These are phyloP conservation scores for Tetraneura akinire DNA, from an alignment of 1,140 invertebrate species.

Conservation along the genomic window DNA sequence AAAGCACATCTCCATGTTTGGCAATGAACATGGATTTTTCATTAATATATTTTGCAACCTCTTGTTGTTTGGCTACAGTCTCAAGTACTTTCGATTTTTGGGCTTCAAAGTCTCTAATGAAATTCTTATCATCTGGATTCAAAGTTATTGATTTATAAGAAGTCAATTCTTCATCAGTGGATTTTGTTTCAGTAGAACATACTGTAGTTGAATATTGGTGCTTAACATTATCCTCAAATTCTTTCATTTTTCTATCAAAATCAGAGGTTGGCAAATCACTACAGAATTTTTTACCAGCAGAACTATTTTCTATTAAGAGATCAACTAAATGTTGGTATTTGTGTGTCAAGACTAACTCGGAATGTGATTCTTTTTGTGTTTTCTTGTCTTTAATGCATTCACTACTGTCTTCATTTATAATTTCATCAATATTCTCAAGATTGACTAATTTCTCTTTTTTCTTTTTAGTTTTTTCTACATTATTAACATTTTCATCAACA, in stretches of 20 bases:
- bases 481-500: background rate
- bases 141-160: background rate
- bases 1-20: conserved; percentile 12
- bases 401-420: background rate
- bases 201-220: background rate
- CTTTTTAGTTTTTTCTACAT: background rate
- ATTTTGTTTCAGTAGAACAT: background rate
- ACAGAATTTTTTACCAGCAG: conserved; percentile 37
- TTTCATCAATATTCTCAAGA: background rate
- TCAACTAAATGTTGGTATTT: conserved; percentile 37
- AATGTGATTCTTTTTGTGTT: background rate
- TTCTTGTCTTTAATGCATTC: background rate
- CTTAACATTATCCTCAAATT: background rate
- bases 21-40: conserved; percentile 41
- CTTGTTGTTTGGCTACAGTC: background rate
- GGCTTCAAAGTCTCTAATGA: conserved; percentile 16
- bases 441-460: background rate
- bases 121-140: conserved; percentile 24
- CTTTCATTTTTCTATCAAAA: conserved; percentile 1
- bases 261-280: background rate
- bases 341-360: background rate
- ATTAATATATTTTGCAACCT: background rate
- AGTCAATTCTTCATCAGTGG: background rate
- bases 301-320: conserved; percentile 35
- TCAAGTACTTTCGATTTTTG: conserved; percentile 12